A percentile compares a stretch with the other conserved stretches of the same genome.
Conservation (phyloP, 2,113 vertebrate species). For the Rhea pennata region DNA sequence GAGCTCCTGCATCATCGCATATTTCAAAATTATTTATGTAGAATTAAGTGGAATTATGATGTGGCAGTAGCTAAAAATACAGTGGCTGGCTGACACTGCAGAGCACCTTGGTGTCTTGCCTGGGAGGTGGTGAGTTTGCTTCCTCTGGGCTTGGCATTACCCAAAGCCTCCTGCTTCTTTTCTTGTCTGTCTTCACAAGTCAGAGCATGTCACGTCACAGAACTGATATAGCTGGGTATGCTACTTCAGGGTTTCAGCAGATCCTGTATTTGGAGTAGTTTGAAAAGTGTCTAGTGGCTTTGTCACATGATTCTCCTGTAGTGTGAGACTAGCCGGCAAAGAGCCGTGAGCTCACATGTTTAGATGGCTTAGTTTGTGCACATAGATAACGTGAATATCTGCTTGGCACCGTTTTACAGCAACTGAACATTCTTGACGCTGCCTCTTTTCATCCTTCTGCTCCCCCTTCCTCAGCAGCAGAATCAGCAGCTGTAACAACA, state of each 20-base stretch:
- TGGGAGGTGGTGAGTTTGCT: not conserved
- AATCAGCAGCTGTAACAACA: conserved; percentile 82
- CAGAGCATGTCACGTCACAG: conserved; percentile 4
- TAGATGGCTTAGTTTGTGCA: conserved; percentile 2
- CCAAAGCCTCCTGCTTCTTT: not conserved
- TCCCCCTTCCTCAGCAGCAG: conserved; percentile 70
- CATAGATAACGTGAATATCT: conserved; percentile 66
- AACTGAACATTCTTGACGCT: conserved; percentile 72
- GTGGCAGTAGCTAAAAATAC: not conserved
- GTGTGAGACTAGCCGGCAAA: conserved; percentile 27
- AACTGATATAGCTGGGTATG: conserved; percentile 42
- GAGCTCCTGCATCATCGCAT: fast-evolving
- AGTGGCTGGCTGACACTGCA: fast-evolving
- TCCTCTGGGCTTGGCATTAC: not conserved
- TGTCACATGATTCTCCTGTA: not conserved
- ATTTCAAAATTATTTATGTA: not conserved
- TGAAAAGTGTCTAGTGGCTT: conserved; percentile 44
- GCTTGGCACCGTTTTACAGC: conserved; percentile 62
- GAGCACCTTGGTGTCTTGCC: not conserved
- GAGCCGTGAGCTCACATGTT: conserved; percentile 12
- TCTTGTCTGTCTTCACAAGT: conserved; percentile 9
- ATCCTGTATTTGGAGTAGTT: conserved; percentile 46
- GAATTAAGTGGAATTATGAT: not conserved
- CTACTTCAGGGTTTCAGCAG: conserved; percentile 62
- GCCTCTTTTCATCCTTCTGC: conserved; percentile 77